Evolutionary conservation across 2,113 vertebrate genomes (phyloP), one percentile per base, ranked within the genome.

Genomic region (Henicopernis longicauda): DNA sequence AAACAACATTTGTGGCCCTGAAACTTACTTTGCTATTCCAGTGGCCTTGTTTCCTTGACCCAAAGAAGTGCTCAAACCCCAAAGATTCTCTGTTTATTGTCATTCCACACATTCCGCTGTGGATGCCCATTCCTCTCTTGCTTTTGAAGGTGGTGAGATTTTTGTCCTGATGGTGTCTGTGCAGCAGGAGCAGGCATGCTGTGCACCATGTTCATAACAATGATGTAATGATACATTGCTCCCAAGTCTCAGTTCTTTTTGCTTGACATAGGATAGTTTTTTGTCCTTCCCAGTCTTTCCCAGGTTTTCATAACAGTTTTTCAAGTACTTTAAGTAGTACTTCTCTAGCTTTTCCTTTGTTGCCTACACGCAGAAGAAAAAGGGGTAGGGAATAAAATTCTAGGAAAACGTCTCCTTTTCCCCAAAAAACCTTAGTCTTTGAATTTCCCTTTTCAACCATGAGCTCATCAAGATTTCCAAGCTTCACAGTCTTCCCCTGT

Each of bases 391-490:
- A 59, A 70, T 23, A 0, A 78, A 87, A 74, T 85, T 94, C 65
- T 40, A 82, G 62, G 61, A 90, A 93, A 69, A 63, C 21, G 5
- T 29, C 6, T 72, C 21, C 4, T 26, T 73, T 82, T 59, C 52
- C 44, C 7, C 3, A 34, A 42, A 86, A 34, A 31, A 7, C 1
- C 2, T 47, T 26, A 42, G 23, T 61, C 16, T 58, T 61, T 77
- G 45, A 29, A 36, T 81, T 91, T 85, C 52, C 50, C 29, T 73
- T 49, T 93, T 94, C 40, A 72, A 87, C 21, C 34, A 40, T 90
- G 78, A 86, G 44, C 52, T 96, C 84, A 88, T 72, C 40, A 62
- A 96, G 84, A 73, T 94, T 96, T 94, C 87, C 93, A 91, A 16
- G 62, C 54, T 90, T 90, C 16, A 26, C 16, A 73, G 31, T 73